Base-by-base conservation (phyloP, 2,888 invertebrate genomes). In the Parthenolecanium corni region DNA sequence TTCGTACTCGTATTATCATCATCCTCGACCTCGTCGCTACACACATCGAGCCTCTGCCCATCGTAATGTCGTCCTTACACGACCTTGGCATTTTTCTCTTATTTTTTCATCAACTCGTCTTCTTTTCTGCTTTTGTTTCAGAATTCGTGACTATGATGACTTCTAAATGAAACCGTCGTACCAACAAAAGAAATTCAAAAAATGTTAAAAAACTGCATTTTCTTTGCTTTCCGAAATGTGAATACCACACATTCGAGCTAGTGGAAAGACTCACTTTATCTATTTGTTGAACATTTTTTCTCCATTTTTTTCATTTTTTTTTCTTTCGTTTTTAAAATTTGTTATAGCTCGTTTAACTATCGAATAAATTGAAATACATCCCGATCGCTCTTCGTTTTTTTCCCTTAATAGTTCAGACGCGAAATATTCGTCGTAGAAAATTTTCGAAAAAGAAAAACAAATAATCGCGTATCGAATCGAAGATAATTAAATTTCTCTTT, bases 131-230 rank as follows among this genome's bases (percentile, higher is more conserved):
- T 73, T 74, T 75, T 76, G 74, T 85, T 87, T 38, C 85, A 91
- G 91, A 92, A 84, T 92, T 92, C 83, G 91, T 92, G 84, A 92
- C 91, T 83, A 92, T 92, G 92, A 92, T 92, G 92, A 92, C 92
- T 83, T 92, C 92, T 84, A 92, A 92, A 88, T 92, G 90, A 92
- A 78, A 69, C 46, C 53, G 38, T 52, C 46, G 63, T 63, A 63
- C 63, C 63, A 53, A 63, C 52, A 61, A 49, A 44, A 44, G 20
- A 51, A 49, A 21, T 49, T 49, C 20, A 51, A 51, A 61, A 61
- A 61, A 51, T 61, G 61, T 61, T 61, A 61, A 63, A 62, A 53
- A 63, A 53, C 63, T 63, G 63, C 63, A 63, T 63, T 63, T 63
- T 63, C 63, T 63, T 63, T 53, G 63, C 63, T 63, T 63, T 63